These are phyloP conservation scores for Amblyteles armatorius DNA, from an alignment of 2,888 invertebrate species.

Conservation along the genomic window DNA sequence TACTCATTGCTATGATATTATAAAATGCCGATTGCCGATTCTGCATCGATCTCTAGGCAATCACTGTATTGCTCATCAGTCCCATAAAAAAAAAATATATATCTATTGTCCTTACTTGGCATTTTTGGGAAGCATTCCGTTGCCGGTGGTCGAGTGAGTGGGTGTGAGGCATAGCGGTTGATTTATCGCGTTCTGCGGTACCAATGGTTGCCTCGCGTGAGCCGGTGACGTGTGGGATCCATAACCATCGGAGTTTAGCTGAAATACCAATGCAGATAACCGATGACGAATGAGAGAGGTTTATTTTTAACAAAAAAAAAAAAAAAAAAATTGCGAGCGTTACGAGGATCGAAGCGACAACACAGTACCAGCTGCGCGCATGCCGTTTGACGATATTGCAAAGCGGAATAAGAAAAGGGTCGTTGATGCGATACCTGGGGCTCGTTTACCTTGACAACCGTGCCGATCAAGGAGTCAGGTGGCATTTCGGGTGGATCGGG, in stretches of 20 bases:
- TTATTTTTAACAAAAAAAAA: not conserved
- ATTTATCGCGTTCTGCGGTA: constrained; percentile 88
- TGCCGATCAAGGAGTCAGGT: constrained; percentile 91
- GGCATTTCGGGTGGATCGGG: constrained; percentile 84
- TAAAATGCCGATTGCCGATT: not conserved
- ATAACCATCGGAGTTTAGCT: constrained; percentile 95
- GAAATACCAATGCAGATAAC: constrained; percentile 72
- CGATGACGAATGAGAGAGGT: constrained; percentile 20
- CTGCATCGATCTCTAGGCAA: not conserved
- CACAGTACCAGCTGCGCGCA: constrained; percentile 21
- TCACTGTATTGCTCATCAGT: not conserved
- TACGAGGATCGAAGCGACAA: constrained; percentile 33
- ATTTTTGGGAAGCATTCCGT: constrained; percentile 90
- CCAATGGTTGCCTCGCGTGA: constrained; percentile 90
- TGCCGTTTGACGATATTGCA: constrained; percentile 3
- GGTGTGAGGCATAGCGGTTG: constrained; percentile 82
- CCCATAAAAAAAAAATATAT: not conserved
- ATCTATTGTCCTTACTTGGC: constrained; percentile 91
- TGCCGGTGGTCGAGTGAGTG: constrained; percentile 85
- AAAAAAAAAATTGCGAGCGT: constrained; percentile 18
- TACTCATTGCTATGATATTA: not conserved
- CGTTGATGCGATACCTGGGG: constrained; percentile 71
- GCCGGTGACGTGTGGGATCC: constrained; percentile 94
- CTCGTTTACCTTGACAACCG: constrained; percentile 93
- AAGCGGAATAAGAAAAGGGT: constrained; percentile 58